A percentile compares a stretch with the other conserved stretches of the same genome.
Evolutionary conservation across 2,797 vertebrate species (phyloP).

Genomic region (Sylvia borin): DNA sequence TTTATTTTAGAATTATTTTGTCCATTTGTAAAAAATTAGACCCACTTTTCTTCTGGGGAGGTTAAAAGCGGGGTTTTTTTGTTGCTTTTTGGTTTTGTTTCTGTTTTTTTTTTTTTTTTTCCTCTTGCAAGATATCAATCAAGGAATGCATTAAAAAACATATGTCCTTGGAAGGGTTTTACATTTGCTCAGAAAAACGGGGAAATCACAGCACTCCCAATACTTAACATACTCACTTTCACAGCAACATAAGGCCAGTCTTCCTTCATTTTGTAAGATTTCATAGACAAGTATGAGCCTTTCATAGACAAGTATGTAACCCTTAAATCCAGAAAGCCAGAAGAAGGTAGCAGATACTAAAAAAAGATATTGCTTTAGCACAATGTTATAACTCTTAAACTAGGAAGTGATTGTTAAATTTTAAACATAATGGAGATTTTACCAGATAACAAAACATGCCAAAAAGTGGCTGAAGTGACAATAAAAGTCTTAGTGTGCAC

Average conservation of each 20-base stretch:
- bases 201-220: background rate
- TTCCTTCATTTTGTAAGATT: background rate
- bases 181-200: background rate
- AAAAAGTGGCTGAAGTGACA: background rate
- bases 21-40: background rate
- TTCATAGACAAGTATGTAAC: background rate
- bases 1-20: background rate
- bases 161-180: background rate
- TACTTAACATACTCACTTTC: background rate
- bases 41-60: background rate
- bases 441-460: background rate
- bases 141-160: background rate
- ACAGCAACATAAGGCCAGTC: background rate
- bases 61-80: background rate
- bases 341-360: background rate
- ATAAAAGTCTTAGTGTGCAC: background rate
- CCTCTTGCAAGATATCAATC: background rate
- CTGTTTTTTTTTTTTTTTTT: background rate
- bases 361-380: background rate
- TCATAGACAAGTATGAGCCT: background rate
- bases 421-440: background rate
- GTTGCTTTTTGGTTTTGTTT: too few species aligned
- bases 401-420: background rate
- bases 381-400: background rate
- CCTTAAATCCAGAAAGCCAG: background rate